Base-by-base conservation (phyloP, 2,113 vertebrate species). In the Phrynocephalus versicolor region DNA sequence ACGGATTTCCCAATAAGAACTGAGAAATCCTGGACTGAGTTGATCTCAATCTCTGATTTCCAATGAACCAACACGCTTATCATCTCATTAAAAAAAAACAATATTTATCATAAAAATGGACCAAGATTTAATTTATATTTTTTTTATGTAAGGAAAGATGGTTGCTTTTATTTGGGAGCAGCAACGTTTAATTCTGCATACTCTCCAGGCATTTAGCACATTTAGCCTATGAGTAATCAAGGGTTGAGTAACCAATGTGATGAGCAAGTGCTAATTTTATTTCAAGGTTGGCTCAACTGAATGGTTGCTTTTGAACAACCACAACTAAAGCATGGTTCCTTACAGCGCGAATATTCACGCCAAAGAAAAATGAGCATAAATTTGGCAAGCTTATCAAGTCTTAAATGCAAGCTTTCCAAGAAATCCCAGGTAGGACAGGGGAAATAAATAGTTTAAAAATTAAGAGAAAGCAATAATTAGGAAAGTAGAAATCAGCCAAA, bases 261-360 rank as follows among this genome's bases (percentile, higher is more conserved):
- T 81, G 64, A 64, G 15, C 60, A 27, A 55, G 14, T 69, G 37
- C 12, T 55, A 39, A 64, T 37, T 83, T n/a, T n/a, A 33, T 51
- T 19, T 62, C 45, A 3, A 83, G 73, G n/a, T 76, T 84, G 76
- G 23, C 57, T 15, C 64, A 35, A 67, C 27, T 30, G 64, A 65
- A 75, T 35, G 41, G 65, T 33, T 55, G 35, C 45, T 77, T 51
- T 7, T 55, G 23, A 55, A 62, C 19, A 8, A 77, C 16, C 51
- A n/a, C 33, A 88, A 93, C 86, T 87, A 93, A 92, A 88, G 88
- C 84, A 78, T 89, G 90, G 88, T 92, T 93, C 91, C 90, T 77
- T 74, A 25, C 79, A 0, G 0, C 27, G 67, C 37, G 64, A 35
- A 41, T 25, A 62, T 10, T 89, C 70, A 14, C 76, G 87, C 88